Base-by-base conservation (phyloP, 2,797 vertebrate genomes). In the Hephaestus fuliginosus region DNA sequence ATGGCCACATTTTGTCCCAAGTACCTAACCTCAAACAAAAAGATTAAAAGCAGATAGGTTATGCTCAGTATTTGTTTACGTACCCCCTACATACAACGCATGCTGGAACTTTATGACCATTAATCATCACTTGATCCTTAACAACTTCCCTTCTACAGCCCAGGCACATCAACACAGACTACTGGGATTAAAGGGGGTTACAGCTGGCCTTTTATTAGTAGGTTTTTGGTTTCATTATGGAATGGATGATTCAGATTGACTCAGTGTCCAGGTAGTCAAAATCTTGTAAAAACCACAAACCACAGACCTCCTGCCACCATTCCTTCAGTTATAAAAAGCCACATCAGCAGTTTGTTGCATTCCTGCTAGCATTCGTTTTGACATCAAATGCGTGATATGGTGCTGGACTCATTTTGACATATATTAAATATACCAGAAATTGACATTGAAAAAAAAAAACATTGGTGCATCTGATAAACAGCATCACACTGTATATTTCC, bases 221-320 rank as follows among this genome's bases (percentile, higher is more conserved):
- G 30, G 78, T 76, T 84, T 89, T 88, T 73, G 80, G 85, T 84
- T 85, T 86, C 70, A 85, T 57, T 48, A 49, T 44, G 66, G 70
- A 79, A 64, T 57, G 77, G 67, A 79, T 92, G 88, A 92, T 86
- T 92, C 87, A 86, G 81, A 66, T 18, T 78, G 86, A 90, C 78
- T 88, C 88, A 80, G 62, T 85, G 77, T 86, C 85, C 90, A 90
- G 84, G 78, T 66, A 73, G 73, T 83, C 70, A 72, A 80, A 88
- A 60, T 63, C 63, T 63, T 43, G 28, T 51, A 78, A 75, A 12
- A 63, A 76, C 81, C 67, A 71, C 70, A 85, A 87, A 92, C 77
- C 86, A 36, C 91, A 89, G 78, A 86, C 84, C 78, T 82, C 88
- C 88, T 52, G 79, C 78, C 66, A 69, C 52, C 41, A 17, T 79